Evolutionary conservation across 1,140 invertebrate species (phyloP).

Genomic region (Coptotermes formosanus): DNA sequence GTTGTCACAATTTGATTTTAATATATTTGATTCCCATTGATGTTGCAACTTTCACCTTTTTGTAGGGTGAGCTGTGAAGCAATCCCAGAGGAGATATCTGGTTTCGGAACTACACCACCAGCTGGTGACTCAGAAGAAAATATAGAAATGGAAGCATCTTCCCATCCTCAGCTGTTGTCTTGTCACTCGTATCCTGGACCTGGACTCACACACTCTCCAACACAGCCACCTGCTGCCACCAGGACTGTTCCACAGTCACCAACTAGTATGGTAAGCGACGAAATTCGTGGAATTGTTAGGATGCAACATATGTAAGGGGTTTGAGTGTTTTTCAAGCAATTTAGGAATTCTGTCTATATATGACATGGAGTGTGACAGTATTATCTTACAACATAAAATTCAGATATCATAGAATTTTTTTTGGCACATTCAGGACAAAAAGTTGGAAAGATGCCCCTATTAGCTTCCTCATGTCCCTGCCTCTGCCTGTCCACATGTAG

Average conservation of each 20-base stretch:
- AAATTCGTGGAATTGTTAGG: too few species aligned
- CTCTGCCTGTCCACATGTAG: too few species aligned
- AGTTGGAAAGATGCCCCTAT: too few species aligned
- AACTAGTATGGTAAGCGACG: conserved; percentile 30
- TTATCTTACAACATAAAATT: too few species aligned
- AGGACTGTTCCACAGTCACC: conserved; percentile 44
- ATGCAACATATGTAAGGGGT: too few species aligned
- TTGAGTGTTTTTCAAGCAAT: too few species aligned
- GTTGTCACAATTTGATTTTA: too few species aligned
- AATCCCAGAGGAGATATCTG: conserved; percentile 78
- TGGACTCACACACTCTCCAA: not conserved
- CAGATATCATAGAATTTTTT: too few species aligned
- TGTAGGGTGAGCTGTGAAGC: conserved; percentile 78
- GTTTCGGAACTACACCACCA: conserved; percentile 59
- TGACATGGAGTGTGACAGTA: too few species aligned
- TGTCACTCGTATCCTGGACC: conserved; percentile 43
- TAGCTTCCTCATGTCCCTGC: too few species aligned
- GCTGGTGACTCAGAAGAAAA: conserved; percentile 44
- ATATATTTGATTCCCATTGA: not conserved
- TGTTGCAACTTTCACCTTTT: not conserved
- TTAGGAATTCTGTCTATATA: too few species aligned
- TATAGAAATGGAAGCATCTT: not conserved
- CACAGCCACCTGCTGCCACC: conserved; percentile 30
- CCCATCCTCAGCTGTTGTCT: conserved; percentile 43
- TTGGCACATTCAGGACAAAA: too few species aligned